Evolutionary conservation across 2,113 vertebrate genomes (phyloP).

Genomic region (Platysternon megacephalum): DNA sequence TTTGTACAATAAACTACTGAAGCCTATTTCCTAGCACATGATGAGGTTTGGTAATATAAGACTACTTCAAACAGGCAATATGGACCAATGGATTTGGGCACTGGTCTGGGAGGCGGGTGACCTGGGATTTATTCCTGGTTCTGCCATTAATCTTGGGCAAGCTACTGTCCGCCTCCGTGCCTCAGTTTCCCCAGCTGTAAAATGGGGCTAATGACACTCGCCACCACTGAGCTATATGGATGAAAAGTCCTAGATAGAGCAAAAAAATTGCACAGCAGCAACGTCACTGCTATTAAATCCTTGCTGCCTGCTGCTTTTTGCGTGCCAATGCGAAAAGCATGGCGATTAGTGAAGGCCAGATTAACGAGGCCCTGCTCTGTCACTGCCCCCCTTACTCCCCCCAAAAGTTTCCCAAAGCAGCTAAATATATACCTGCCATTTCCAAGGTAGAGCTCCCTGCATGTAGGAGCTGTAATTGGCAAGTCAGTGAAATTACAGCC

Average conservation of each 20-base stretch:
- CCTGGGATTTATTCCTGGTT: neutral
- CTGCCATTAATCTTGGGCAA: neutral
- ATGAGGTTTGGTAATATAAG: neutral
- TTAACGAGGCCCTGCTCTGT: slow-evolving; percentile 39
- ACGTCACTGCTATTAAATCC: slow-evolving; percentile 21
- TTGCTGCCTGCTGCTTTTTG: neutral
- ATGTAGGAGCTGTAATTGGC: slow-evolving; percentile 72
- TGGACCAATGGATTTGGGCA: neutral
- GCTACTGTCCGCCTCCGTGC: accelerated
- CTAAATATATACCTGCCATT: slow-evolving; percentile 78
- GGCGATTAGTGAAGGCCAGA: slow-evolving; percentile 49
- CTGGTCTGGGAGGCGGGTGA: neutral
- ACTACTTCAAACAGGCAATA: neutral
- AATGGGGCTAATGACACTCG: slow-evolving; percentile 33
- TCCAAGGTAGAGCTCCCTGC: slow-evolving; percentile 71
- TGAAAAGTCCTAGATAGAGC: neutral
- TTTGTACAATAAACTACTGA: neutral
- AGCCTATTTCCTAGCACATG: neutral
- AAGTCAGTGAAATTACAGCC: slow-evolving; percentile 76
- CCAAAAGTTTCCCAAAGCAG: slow-evolving; percentile 62
- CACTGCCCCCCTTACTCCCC: neutral
- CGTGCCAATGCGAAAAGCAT: slow-evolving; percentile 6
- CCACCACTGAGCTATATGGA: neutral
- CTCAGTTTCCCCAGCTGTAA: neutral
- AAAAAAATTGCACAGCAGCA: neutral